Conservation (phyloP, 2,797 vertebrate species). For the Mormyrus hasselquistii region DNA sequence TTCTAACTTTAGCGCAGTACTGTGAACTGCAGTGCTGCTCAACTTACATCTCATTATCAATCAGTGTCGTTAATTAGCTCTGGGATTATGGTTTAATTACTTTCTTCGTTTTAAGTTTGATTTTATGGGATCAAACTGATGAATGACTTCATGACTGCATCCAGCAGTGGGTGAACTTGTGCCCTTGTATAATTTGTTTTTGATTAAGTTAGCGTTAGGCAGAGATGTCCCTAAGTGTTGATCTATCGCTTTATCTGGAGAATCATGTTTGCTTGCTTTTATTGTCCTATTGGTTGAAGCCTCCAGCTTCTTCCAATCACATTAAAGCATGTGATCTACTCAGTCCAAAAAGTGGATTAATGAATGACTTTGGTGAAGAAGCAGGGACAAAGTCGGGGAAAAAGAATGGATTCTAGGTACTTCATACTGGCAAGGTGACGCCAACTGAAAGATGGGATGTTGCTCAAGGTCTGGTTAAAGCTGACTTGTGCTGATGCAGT, state of each 20-base stretch:
- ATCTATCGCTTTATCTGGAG: background rate
- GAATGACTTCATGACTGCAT: background rate
- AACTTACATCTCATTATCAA: constrained; percentile 14
- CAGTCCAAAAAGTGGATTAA: background rate
- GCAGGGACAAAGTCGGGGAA: background rate
- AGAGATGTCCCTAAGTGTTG: background rate
- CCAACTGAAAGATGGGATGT: background rate
- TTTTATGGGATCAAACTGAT: background rate
- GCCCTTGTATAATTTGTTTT: background rate
- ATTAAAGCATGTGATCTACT: background rate
- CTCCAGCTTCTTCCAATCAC: background rate
- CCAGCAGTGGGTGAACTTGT: background rate
- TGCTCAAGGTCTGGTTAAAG: background rate
- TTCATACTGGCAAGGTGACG: background rate
- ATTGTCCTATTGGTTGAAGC: background rate
- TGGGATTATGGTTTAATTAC: constrained; percentile 6
- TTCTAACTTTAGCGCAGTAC: background rate
- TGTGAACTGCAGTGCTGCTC: constrained; percentile 3
- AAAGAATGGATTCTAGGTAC: background rate
- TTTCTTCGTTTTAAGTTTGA: background rate
- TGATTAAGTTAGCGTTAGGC: background rate
- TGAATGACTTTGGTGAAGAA: background rate
- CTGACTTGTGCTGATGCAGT: background rate
- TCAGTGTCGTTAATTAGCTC: constrained; percentile 12
- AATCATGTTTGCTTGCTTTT: background rate